A percentile compares a stretch with the other conserved stretches of the same genome.
Conservation (phyloP, 2,113 vertebrate genomes). For the Bos indicus region DNA sequence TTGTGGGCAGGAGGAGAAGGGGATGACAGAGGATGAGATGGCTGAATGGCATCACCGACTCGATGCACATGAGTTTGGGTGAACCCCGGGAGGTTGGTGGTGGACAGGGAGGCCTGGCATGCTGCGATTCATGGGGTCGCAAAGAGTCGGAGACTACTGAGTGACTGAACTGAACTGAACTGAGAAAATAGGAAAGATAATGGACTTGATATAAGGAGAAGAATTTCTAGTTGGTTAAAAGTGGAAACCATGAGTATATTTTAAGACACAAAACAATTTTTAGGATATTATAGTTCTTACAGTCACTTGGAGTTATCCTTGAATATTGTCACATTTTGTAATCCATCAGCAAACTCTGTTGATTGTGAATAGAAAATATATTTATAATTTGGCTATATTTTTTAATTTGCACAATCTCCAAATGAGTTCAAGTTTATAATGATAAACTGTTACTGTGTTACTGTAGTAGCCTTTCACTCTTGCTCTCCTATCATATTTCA, state of each 20-base stretch:
- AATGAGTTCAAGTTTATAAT: background rate
- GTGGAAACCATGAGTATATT: background rate
- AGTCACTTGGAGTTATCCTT: background rate
- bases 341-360: background rate
- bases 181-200: background rate
- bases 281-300: background rate
- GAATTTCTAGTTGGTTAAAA: background rate
- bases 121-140: accelerated
- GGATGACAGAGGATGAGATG: too few species aligned
- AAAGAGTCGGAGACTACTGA: too few species aligned
- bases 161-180: too few species aligned
- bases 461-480: background rate
- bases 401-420: background rate
- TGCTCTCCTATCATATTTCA: background rate
- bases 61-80: accelerated
- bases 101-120: too few species aligned
- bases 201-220: background rate
- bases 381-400: background rate
- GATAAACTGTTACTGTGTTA: too few species aligned
- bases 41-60: too few species aligned
- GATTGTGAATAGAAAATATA: background rate
- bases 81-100: too few species aligned
- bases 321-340: background rate
- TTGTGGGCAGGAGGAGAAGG: too few species aligned
- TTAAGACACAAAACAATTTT: background rate